phyloP scores from a whole-genome alignment of 2,888 invertebrate species.

The Rhagophthalmus giganteus region DNA sequence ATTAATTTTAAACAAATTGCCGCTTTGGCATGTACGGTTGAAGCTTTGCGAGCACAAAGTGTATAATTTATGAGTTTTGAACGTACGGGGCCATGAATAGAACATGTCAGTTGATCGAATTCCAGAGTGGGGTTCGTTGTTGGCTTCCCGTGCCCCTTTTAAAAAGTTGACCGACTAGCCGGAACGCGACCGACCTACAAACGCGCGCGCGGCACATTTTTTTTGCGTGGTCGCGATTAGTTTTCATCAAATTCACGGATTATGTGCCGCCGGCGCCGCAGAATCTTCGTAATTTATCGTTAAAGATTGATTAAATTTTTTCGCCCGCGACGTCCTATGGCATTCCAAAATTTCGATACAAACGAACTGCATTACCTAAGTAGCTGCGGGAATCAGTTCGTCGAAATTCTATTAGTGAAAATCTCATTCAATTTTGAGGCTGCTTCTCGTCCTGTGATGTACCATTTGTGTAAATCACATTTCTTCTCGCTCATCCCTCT shows the following conservation, averaged over 20 bases:
- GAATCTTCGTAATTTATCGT: constrained; percentile 13
- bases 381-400: constrained; percentile 32
- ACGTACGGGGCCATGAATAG: constrained; percentile 37
- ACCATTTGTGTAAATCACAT: constrained; percentile 36
- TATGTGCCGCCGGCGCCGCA: too few species aligned
- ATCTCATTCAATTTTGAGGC: constrained; percentile 39
- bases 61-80: constrained; percentile 46
- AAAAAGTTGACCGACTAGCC: constrained; percentile 36
- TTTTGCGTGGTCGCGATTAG: background rate
- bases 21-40: constrained; percentile 44
- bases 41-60: constrained; percentile 41
- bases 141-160: constrained; percentile 27
- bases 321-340: constrained; percentile 14
- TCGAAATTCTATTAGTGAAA: constrained; percentile 36
- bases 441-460: constrained; percentile 30
- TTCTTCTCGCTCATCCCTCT: constrained; percentile 32
- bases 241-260: too few species aligned
- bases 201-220: constrained; percentile 1
- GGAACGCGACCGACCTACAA: constrained; percentile 29
- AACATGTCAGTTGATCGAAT: constrained; percentile 40
- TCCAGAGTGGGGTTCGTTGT: constrained; percentile 34
- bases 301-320: constrained; percentile 24
- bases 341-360: constrained; percentile 24
- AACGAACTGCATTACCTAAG: constrained; percentile 24
- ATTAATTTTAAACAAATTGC: constrained; percentile 50